A percentile compares a stretch with the other conserved stretches of the same genome.
Conservation (phyloP, 2,797 vertebrate species). For the Lepilemur septentrionalis region DNA sequence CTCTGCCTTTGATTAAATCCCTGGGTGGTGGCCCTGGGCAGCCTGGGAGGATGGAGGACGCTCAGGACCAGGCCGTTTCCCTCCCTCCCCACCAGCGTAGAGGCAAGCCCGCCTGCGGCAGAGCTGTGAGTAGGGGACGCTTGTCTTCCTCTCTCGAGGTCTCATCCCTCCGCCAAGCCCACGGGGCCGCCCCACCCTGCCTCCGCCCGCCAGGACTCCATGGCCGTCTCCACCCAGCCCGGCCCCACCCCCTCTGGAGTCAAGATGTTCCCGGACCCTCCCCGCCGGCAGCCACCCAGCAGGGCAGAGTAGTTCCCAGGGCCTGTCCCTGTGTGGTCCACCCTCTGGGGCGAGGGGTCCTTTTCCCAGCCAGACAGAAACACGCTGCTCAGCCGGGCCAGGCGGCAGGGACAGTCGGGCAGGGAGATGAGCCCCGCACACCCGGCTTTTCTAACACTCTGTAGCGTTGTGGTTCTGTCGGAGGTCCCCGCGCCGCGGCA, state of each 20-base stretch:
- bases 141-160: background rate
- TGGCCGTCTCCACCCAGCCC: background rate
- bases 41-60: accelerated
- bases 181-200: background rate
- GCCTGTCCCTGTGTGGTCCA: accelerated
- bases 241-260: background rate
- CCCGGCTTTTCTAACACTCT: accelerated
- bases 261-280: accelerated
- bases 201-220: background rate
- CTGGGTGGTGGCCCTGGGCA: background rate
- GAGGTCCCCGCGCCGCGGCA: accelerated
- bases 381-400: accelerated
- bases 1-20: background rate
- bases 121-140: background rate
- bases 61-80: too few relatives aligned
- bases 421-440: accelerated
- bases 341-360: background rate
- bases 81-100: too few relatives aligned
- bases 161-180: background rate
- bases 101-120: background rate
- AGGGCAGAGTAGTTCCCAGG: too few relatives aligned
- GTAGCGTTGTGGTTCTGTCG: accelerated
- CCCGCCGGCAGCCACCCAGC: background rate
- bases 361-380: background rate
- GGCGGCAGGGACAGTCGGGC: accelerated